Conservation (phyloP, 2,113 vertebrate genomes). For the Epinephelus lanceolatus region DNA sequence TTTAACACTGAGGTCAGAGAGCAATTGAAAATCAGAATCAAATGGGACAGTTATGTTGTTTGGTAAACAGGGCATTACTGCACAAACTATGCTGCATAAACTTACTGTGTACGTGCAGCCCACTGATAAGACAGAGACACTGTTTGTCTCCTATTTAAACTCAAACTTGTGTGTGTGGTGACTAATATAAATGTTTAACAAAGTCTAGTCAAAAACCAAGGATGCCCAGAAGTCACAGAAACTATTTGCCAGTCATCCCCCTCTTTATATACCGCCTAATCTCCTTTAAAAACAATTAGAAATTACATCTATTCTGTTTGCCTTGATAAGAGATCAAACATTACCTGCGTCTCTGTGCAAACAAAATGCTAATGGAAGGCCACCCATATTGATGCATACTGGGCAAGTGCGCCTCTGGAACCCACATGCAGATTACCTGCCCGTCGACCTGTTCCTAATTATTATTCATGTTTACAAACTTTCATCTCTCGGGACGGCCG, state of each 20-base stretch:
- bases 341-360: slow-evolving; percentile 66
- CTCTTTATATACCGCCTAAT: slow-evolving; percentile 60
- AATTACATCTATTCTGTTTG: slow-evolving; percentile 73
- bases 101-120: slow-evolving; percentile 8
- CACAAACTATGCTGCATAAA: slow-evolving; percentile 19
- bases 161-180: not conserved
- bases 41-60: not conserved
- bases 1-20: slow-evolving; percentile 19
- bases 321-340: slow-evolving; percentile 75
- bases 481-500: slow-evolving; percentile 80
- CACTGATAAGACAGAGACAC: not conserved
- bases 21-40: slow-evolving; percentile 14
- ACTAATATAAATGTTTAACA: slow-evolving; percentile 35
- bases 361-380: slow-evolving; percentile 79
- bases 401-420: slow-evolving; percentile 59
- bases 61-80: slow-evolving; percentile 14
- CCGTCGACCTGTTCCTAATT: slow-evolving; percentile 83
- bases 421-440: slow-evolving; percentile 86
- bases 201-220: slow-evolving; percentile 43
- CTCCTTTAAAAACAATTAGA: slow-evolving; percentile 77
- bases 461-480: slow-evolving; percentile 89
- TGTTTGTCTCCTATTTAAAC: slow-evolving; percentile 29
- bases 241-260: slow-evolving; percentile 42
- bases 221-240: slow-evolving; percentile 39
- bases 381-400: slow-evolving; percentile 68